phyloP scores from a whole-genome alignment of 2,888 invertebrate genomes.

The Leptinotarsa peninsularis region DNA sequence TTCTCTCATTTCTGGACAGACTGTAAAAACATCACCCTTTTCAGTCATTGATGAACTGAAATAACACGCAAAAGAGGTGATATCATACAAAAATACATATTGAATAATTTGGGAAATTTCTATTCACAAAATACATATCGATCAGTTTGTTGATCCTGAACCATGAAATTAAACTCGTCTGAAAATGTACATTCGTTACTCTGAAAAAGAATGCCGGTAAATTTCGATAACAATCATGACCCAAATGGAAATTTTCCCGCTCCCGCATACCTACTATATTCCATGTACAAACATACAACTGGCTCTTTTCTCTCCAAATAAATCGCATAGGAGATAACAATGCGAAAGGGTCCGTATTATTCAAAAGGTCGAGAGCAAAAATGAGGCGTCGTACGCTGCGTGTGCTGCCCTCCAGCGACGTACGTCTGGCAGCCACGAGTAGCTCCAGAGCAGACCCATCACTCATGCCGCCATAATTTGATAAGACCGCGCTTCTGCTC shows the following conservation, averaged over 20 bases:
- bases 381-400: slow-evolving; percentile 14
- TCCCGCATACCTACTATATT: neutral
- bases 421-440: slow-evolving; percentile 10
- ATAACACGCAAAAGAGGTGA: too few relatives aligned
- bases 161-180: neutral
- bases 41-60: too few relatives aligned
- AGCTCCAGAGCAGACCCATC: slow-evolving; percentile 36
- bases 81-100: too few relatives aligned
- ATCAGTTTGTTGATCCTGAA: neutral
- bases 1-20: too few relatives aligned
- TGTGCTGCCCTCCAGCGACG: slow-evolving; percentile 15
- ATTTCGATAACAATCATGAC: slow-evolving; percentile 10
- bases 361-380: slow-evolving; percentile 3
- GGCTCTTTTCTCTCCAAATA: slow-evolving; percentile 10
- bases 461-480: slow-evolving; percentile 49
- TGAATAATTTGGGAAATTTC: too few relatives aligned
- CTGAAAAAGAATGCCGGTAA: neutral
- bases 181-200: neutral
- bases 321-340: slow-evolving; percentile 12
- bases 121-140: too few relatives aligned
- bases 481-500: slow-evolving; percentile 49
- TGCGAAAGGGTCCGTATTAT: slow-evolving; percentile 14
- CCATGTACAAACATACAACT: neutral
- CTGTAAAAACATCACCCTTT: too few relatives aligned
- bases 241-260: neutral